phyloP scores from a whole-genome alignment of 2,888 invertebrate genomes.

The Drosophila nr. fundita region DNA sequence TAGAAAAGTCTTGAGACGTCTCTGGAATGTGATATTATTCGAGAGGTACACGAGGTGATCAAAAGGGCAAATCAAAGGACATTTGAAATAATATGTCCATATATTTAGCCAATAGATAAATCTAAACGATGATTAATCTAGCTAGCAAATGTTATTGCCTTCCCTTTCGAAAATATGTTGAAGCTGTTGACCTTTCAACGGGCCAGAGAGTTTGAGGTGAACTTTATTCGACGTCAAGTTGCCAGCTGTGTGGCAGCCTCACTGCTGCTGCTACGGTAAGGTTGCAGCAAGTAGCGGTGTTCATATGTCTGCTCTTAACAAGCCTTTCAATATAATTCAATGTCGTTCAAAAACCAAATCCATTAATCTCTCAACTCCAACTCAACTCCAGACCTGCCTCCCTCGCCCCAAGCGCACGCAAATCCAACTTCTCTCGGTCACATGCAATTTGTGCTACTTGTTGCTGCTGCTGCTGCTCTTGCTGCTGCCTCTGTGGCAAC shows the following conservation, averaged over 20 bases:
- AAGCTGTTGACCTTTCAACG: slow-evolving; percentile 24
- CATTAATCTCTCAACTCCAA: slow-evolving; percentile 60
- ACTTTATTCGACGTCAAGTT: slow-evolving; percentile 26
- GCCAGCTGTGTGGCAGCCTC: neutral
- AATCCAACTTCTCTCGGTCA: slow-evolving; percentile 32
- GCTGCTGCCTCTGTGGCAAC: slow-evolving; percentile 29
- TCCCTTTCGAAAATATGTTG: slow-evolving; percentile 6
- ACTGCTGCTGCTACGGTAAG: neutral
- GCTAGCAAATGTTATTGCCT: neutral
- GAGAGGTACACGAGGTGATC: neutral
- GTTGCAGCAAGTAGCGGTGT: slow-evolving; percentile 33
- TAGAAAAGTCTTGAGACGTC: neutral
- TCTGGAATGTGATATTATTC: neutral
- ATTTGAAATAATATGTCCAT: neutral
- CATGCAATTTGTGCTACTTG: slow-evolving; percentile 78
- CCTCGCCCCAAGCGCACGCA: slow-evolving; percentile 19
- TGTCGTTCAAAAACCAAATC: slow-evolving; percentile 51
- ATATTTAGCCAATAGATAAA: neutral
- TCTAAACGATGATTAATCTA: neutral
- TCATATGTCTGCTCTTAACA: slow-evolving; percentile 63
- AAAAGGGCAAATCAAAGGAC: neutral
- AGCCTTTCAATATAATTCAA: slow-evolving; percentile 66
- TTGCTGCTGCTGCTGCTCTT: slow-evolving; percentile 48
- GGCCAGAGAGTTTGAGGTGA: slow-evolving; percentile 11
- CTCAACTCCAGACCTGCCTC: slow-evolving; percentile 11